Evolutionary conservation across 1,140 invertebrate species (phyloP), one percentile per base, ranked within the genome.

Genomic region (Solenopsis invicta): DNA sequence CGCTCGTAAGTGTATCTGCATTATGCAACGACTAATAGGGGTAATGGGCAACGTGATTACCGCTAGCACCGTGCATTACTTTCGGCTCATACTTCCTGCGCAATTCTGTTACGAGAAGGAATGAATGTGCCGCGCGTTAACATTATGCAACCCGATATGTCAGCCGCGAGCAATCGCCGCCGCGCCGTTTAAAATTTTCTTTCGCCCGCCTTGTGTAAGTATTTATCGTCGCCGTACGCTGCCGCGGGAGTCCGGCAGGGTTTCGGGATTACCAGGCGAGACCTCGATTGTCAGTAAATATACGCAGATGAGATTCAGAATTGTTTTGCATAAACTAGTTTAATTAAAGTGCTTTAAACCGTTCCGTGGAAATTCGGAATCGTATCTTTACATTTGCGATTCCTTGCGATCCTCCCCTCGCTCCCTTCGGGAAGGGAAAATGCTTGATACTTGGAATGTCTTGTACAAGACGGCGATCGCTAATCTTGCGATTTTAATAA

Each of bases 41-140:
- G 91, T 94, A 94, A 94, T 92, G 91, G 90, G 86, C 82, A 92
- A 91, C 89, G 93, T 91, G 93, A 94, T 94, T 93, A 93, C 91
- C 86, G 80, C 85, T 86, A 64, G 64, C 61, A 61, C 61, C 18
- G 61, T 56, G 59, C 89, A 90, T 93, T 89, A 92, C 86, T 92
- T 91, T 88, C 85, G 62, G 76, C 64, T 76, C 69, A 62, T 72
- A 50, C 52, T 64, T 24, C 12, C 48, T 41, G 29, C 37, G 34
- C 45, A 24, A 54, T 84, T 84, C 48, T 50, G 52, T 75, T 85
- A 85, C 37, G 80, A 87, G 50, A 74, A n/a, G 45, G 41, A 85
- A 87, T 54, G 62, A 87, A 87, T 85, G 52, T 45, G 10, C 62
- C 37, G 37, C 56, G 29, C 29, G 29, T 37, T 82, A 87, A 34